Evolutionary conservation across 2,888 invertebrate species (phyloP), one percentile per base, ranked within the genome.

Genomic region (Adelphocoris suturalis): DNA sequence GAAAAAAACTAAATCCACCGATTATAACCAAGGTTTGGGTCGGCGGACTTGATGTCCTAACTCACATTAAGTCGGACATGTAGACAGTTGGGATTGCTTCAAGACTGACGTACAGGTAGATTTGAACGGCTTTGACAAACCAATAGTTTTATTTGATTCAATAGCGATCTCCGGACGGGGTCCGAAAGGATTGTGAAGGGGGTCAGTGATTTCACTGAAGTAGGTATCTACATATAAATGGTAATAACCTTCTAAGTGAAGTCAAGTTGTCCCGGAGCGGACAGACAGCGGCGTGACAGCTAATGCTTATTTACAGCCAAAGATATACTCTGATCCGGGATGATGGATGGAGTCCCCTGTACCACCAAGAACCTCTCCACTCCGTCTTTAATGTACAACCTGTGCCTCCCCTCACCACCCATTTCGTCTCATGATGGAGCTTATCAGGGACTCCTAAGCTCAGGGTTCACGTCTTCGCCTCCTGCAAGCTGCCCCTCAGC

Each of bases 221-320:
- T 37, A 37, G 37, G 37, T 85, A 85, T 61, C 57, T 85, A 85
- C 82, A 82, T 82, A 85, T 61, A 85, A 37, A 61, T 61, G 61
- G 85, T 85, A 85, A 61, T 61, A 85, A 61, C 28, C 37, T 57
- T 82, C 46, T 57, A 37, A 85, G 85, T 85, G 85, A 85, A 85
- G 85, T 85, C 82, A 52, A 61, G n/a, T 61, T 85, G 57, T 85
- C 57, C 85, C 27, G 5, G 19, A 37, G 12, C n/a, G 68, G 68
- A 68, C 68, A 27, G 68, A 68, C 68, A 80, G 28, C 37, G 78
- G 61, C 27, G 48, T 28, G 85, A 61, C 85, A 85, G 61, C 28
- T 85, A 85, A 85, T 85, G 85, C 85, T 85, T 85, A 85, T 85
- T 85, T 85, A 85, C 85, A 85, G 28, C 85, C 85, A 37, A 85